Evolutionary conservation across 2,797 vertebrate species (phyloP), one percentile per base, ranked within the genome.

Genomic region (Pempheris klunzingeri): DNA sequence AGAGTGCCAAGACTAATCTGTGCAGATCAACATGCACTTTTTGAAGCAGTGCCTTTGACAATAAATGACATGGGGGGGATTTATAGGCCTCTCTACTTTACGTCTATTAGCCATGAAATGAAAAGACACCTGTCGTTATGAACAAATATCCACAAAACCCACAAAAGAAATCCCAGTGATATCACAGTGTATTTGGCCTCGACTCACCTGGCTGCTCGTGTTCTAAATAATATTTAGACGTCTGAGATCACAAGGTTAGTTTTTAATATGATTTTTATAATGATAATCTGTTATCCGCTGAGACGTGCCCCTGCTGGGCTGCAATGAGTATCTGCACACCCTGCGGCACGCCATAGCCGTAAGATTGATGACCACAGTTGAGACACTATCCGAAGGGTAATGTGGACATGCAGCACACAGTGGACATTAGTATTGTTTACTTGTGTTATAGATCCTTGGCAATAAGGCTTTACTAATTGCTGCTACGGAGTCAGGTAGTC

Each of bases 381-480:
- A 82, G 50, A 82, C 44, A 20, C 74, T 64, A 41, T 74, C 46
- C 75, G 71, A 17, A 49, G 68, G 78, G 44, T 82, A 67, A 84
- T 61, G 76, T 76, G 57, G 65, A 73, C 67, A 70, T 58, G 71
- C 71, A n/a, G n/a, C n/a, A n/a, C n/a, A 80, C 44, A 62, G 57
- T 46, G 71, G 66, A 75, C 78, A 87, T 90, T 85, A 77, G 68
- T 70, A 76, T 85, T 89, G 88, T 92, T 93, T 91, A 87, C 81
- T 20, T 30, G 71, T 47, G 60, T 66, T 80, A 84, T 90, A 86
- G 87, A 90, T 86, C 65, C 67, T 15, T 67, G 67, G 84, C 82
- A 92, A 78, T 90, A 87, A 85, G 72, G 66, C 80, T 79, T 84
- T 57, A 85, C 89, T 92, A 91, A 93, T 88, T 87, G 82, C 82